A percentile compares a stretch with the other conserved stretches of the same genome.
Evolutionary conservation across 30 jellyfish, hydroid and myxozoan genomes (phyloP).

Genomic region (Hydractinia echinata): DNA sequence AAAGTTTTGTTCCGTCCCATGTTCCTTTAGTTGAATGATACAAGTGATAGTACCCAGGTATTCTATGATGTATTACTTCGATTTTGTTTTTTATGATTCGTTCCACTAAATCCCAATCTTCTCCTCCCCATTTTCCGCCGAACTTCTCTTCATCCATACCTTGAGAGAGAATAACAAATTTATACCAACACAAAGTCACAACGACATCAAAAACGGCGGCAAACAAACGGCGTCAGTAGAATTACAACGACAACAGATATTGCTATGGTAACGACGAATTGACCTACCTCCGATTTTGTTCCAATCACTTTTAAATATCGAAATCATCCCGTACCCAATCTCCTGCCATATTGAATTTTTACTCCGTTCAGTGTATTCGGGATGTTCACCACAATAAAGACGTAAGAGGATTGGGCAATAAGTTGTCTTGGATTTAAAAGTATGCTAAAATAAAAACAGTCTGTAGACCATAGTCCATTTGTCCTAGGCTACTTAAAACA

Average conservation of each 20-base stretch:
- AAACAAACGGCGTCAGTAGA: no score
- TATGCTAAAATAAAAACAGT: slow-evolving; percentile 45
- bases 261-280: no score
- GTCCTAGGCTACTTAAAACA: no score
- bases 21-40: slow-evolving; percentile 83
- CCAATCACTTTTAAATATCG: slow-evolving; percentile 82
- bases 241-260: no score
- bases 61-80: slow-evolving; percentile 72
- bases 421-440: slow-evolving; percentile 62
- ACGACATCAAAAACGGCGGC: no score
- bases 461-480: no score
- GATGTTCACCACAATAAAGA: slow-evolving; percentile 67
- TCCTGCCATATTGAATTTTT: slow-evolving; percentile 61
- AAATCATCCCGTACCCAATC: slow-evolving; percentile 87
- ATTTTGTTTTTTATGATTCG: slow-evolving; percentile 45
- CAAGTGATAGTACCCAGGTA: slow-evolving; percentile 81
- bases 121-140: slow-evolving; percentile 94
- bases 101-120: slow-evolving; percentile 96
- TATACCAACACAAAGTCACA: no score
- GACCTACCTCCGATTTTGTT: slow-evolving; percentile 72
- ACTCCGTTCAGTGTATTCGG: slow-evolving; percentile 51
- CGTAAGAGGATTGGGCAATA: slow-evolving; percentile 72
- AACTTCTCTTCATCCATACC: slow-evolving; percentile 83
- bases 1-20: slow-evolving; percentile 85
- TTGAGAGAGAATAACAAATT: neutral